Base-by-base conservation (phyloP, 2,888 invertebrate species). In the Dicyrtomina minuta region DNA sequence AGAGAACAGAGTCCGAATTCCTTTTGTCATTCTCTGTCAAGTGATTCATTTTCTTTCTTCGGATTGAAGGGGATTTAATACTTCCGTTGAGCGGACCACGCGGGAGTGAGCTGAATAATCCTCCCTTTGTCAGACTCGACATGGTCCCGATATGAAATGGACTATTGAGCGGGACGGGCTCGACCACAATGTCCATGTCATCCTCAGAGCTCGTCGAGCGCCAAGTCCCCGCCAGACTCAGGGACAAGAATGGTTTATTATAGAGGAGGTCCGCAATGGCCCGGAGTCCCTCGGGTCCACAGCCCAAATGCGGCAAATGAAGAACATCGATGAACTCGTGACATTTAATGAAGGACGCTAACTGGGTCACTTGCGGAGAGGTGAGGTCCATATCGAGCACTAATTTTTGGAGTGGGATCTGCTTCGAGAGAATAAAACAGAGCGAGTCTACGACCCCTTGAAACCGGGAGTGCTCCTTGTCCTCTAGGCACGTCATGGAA, bases 301-400 rank as follows among this genome's bases (percentile, higher is more conserved):
- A 85, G 68, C 85, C 83, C 68, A 86, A 81, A 80, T 86, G 86
- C 12, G 85, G 85, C 74, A 86, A 81, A 72, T 85, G 85, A 68
- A 86, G 79, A 46, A 85, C 82, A 69, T 84, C 83, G 51, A 86
- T 82, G 77, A 83, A 83, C 58, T 84, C 81, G 78, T 84, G 85
- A 73, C 82, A 81, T 73, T 84, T 83, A 39, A 86, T 81, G 12
- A 83, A 83, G 4, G 81, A 79, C 78, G 85, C 85, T 70, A 86
- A 81, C 75, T 85, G 84, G 53, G 84, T 82, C 71, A 86, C 82
- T 81, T 86, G 85, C 51, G 83, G 81, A 39, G 85, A 83, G 67
- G 84, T 83, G 70, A 85, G 81, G 78, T 84, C 84, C 79, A 85
- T 81, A 80, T 86, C 85, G 70, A 86, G 80, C n/a, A 85, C 83